Conservation (phyloP, 2,888 invertebrate species). For the Anaspis maculata region DNA sequence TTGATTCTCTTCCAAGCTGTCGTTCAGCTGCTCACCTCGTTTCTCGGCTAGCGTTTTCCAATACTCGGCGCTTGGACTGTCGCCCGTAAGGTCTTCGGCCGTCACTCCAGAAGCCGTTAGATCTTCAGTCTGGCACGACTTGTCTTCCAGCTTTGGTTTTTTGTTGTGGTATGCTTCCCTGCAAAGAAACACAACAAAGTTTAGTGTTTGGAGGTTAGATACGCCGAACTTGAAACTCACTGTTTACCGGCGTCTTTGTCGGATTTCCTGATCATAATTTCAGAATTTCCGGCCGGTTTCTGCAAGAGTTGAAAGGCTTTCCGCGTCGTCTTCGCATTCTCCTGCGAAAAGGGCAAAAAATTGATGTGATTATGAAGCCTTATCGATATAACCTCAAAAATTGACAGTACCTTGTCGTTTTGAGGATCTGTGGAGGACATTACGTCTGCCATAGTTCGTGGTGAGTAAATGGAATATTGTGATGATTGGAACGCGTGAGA, state of each 20-base stretch:
- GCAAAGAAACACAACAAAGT: slow-evolving; percentile 2
- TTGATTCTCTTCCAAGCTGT: slow-evolving; percentile 65
- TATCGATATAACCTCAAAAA: no score
- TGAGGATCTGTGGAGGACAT: no score
- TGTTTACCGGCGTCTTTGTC: slow-evolving; percentile 30
- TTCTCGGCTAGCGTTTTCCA: slow-evolving; percentile 71
- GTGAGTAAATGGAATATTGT: no score
- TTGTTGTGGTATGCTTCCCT: slow-evolving; percentile 6
- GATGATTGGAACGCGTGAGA: no score
- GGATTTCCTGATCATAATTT: slow-evolving; percentile 61
- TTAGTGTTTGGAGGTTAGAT: slow-evolving; percentile 2
- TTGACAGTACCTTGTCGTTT: no score
- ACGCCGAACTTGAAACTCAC: slow-evolving; percentile 26
- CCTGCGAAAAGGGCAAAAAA: slow-evolving; percentile 40
- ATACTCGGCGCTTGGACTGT: slow-evolving; percentile 61
- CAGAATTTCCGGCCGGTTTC: slow-evolving; percentile 63
- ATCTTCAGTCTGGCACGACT: slow-evolving; percentile 54
- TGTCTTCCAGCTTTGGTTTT: slow-evolving; percentile 34
- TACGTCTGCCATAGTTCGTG: no score
- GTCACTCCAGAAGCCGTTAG: slow-evolving; percentile 48
- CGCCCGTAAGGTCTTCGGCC: slow-evolving; percentile 60
- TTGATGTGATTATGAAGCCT: no score
- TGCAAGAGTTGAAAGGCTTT: slow-evolving; percentile 70
- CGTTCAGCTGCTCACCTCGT: slow-evolving; percentile 61
- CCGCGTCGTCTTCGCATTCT: slow-evolving; percentile 52